Conservation (phyloP, 1,140 invertebrate genomes). For the Oncopeltus fasciatus region DNA sequence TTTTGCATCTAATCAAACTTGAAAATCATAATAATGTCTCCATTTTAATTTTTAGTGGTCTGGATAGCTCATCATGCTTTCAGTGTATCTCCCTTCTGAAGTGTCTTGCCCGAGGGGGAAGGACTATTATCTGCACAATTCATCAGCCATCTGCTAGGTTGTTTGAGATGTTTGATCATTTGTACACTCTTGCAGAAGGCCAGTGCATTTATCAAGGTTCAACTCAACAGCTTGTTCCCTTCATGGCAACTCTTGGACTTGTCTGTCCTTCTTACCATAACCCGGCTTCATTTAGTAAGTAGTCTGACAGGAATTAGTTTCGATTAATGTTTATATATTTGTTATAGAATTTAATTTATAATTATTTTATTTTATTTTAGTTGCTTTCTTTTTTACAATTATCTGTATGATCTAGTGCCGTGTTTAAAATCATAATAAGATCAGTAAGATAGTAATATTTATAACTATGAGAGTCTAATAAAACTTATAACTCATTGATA, state of each 20-base stretch:
- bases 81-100: constrained; percentile 71
- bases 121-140: constrained; percentile 88
- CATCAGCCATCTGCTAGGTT: constrained; percentile 90
- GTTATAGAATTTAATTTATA: too few species aligned
- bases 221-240: constrained; percentile 58
- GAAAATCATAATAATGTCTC: too few species aligned
- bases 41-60: constrained; percentile 68
- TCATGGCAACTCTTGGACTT: constrained; percentile 58
- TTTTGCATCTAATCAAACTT: too few species aligned
- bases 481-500: too few species aligned
- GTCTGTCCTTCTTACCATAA: constrained; percentile 87
- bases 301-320: too few species aligned
- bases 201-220: constrained; percentile 79
- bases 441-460: too few species aligned
- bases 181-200: constrained; percentile 79
- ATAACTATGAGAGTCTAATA: too few species aligned
- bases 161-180: constrained; percentile 90
- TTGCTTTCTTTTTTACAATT: too few species aligned
- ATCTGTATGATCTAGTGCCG: too few species aligned
- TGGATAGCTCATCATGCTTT: constrained; percentile 81
- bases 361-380: too few species aligned
- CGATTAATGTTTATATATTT: too few species aligned
- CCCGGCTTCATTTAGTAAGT: constrained; percentile 76
- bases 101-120: constrained; percentile 66
- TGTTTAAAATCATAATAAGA: too few species aligned